These are phyloP conservation scores for Polia nebulosa DNA, from an alignment of 2,888 invertebrate genomes.

Conservation along the genomic window DNA sequence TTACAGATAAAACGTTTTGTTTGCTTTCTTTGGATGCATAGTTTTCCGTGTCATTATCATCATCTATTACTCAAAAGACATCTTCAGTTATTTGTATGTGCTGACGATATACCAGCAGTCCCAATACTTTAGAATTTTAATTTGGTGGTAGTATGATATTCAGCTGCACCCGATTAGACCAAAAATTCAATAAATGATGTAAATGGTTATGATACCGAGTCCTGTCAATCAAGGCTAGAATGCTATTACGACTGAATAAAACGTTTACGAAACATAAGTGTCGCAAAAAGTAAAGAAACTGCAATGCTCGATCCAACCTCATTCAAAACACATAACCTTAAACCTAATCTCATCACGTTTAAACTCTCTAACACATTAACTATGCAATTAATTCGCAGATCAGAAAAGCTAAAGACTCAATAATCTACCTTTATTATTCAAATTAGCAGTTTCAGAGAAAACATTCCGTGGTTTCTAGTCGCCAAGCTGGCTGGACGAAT, in stretches of 20 bases:
- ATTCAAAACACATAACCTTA: neutral
- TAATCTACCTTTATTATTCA: constrained; percentile 55
- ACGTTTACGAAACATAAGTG: too few species aligned
- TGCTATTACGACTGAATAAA: neutral
- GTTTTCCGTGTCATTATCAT: neutral
- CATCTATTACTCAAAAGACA: neutral
- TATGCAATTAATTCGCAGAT: constrained; percentile 41
- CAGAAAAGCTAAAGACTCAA: constrained; percentile 47
- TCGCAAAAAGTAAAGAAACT: too few species aligned
- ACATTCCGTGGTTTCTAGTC: constrained; percentile 53
- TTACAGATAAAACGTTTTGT: constrained; percentile 11
- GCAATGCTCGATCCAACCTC: neutral
- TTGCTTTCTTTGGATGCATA: neutral
- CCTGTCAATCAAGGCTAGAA: too few species aligned
- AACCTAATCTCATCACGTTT: constrained; percentile 4
- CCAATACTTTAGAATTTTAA: neutral
- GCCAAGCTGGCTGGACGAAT: constrained; percentile 47
- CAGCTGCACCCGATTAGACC: neutral
- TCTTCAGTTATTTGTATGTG: neutral
- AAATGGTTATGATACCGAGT: neutral
- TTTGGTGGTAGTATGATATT: neutral
- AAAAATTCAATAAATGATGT: neutral
- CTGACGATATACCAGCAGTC: neutral
- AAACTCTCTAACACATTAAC: constrained; percentile 35
- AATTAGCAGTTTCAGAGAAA: constrained; percentile 53